A percentile compares a stretch with the other conserved stretches of the same genome.
Conservation (phyloP, 2,888 invertebrate genomes). For the Sceliomorpha sp. region DNA sequence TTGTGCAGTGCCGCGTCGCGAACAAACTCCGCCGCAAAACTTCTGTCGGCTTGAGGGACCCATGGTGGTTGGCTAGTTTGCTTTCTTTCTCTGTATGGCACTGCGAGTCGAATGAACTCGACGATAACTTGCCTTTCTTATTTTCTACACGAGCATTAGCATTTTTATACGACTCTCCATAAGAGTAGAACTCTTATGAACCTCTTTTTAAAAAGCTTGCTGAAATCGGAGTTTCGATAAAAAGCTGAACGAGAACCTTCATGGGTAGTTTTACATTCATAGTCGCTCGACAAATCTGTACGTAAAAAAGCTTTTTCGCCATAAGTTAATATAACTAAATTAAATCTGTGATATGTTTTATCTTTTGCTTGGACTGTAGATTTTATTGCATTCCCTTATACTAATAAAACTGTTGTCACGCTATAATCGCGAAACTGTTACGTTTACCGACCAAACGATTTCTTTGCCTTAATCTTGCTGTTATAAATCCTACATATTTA, state of each 20-base stretch:
- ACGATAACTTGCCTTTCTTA: slow-evolving; percentile 13
- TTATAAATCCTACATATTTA: too few species aligned
- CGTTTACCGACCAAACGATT: too few species aligned
- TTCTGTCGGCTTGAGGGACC: slow-evolving; percentile 9
- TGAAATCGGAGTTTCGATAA: slow-evolving; percentile 3
- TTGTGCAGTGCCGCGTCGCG: slow-evolving; percentile 13
- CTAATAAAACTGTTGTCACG: too few species aligned
- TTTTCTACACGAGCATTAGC: slow-evolving; percentile 11
- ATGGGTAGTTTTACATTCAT: background rate
- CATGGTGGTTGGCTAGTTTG: slow-evolving; percentile 12
- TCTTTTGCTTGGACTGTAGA: too few species aligned
- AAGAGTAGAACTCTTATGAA: slow-evolving; percentile 9
- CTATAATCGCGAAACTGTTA: too few species aligned
- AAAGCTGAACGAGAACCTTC: background rate
- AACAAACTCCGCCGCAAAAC: slow-evolving; percentile 23
- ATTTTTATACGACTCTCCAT: slow-evolving; percentile 11
- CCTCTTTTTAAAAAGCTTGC: background rate
- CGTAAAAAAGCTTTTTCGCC: too few species aligned
- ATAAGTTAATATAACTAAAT: too few species aligned
- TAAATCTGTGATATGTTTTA: too few species aligned
- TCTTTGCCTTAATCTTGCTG: too few species aligned
- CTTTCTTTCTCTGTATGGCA: slow-evolving; percentile 4
- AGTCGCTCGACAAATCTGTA: too few species aligned
- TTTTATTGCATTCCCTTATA: too few species aligned
- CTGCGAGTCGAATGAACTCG: slow-evolving; percentile 10